These are phyloP conservation scores for Micrasema longulum DNA, from an alignment of 1,140 invertebrate species.

Conservation along the genomic window DNA sequence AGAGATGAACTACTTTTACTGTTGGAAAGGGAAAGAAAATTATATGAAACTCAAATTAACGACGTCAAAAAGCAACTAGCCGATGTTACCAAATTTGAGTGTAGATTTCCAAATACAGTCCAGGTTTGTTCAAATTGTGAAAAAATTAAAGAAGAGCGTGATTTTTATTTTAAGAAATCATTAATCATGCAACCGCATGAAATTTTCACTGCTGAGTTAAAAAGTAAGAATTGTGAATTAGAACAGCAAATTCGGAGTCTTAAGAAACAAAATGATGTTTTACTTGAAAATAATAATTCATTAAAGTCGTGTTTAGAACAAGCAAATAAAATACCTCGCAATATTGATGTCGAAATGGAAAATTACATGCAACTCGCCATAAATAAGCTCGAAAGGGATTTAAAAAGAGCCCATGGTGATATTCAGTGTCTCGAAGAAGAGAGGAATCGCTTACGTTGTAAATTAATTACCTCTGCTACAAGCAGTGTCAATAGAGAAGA, in stretches of 20 bases:
- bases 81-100: conserved; percentile 60
- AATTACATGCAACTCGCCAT: conserved; percentile 58
- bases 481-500: conserved; percentile 10
- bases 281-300: conserved; percentile 43
- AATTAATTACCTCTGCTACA: conserved; percentile 3
- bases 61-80: conserved; percentile 62
- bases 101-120: conserved; percentile 2
- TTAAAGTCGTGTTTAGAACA: conserved; percentile 40
- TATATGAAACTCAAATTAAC: conserved; percentile 63
- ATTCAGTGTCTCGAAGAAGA: conserved; percentile 69
- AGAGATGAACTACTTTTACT: conserved; percentile 62
- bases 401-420: conserved; percentile 68
- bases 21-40: conserved; percentile 63
- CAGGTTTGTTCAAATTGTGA: conserved; percentile 55
- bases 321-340: neutral
- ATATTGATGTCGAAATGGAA: conserved; percentile 22
- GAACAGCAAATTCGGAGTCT: conserved; percentile 64
- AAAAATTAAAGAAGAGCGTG: conserved; percentile 61
- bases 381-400: conserved; percentile 67
- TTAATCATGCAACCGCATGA: conserved; percentile 60
- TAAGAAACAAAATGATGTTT: conserved; percentile 65
- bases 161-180: conserved; percentile 64
- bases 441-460: conserved; percentile 52
- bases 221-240: conserved; percentile 63
- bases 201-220: conserved; percentile 59